Evolutionary conservation across 1,140 invertebrate genomes (phyloP), one percentile per base, ranked within the genome.

Genomic region (Radopholus similis): DNA sequence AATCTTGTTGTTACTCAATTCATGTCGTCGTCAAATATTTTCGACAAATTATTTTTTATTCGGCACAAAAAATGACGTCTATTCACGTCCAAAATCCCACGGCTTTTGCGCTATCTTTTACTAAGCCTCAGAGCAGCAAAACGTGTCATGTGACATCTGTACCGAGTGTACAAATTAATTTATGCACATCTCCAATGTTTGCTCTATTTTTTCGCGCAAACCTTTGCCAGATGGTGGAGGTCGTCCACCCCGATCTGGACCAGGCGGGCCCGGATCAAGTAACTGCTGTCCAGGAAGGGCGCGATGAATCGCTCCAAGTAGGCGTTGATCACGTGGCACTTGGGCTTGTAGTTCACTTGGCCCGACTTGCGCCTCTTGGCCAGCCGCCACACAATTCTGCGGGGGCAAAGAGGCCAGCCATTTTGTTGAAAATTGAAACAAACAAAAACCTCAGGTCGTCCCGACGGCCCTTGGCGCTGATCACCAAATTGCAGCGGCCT

Each of bases 301-400:
- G 73, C 57, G 38, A 81, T 70, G 5, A 80, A 68, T 35, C 64
- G 54, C 47, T 82, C 71, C 65, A 81, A 68, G 53, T 71, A 78
- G 38, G 58, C 47, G 40, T 71, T 72, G 18, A 82, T 62, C 13
- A 82, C 35, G 18, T 74, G 51, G 40, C 76, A 74, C 37, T 73
- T 78, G 15, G 75, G 65, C 18, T 82, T 78, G 4, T 65, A 47
- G 18, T 74, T 69, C 23, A 81, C 60, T n/a, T 65, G 18, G 11
- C 71, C 75, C 9, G 69, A 72, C 35, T 77, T 75, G 44, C 76
- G 64, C 35, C 80, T 71, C 57, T 81, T 81, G n/a, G 77, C 70
- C 15, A 81, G 60, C 15, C 78, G 30, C 78, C 78, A 81, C 42
- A 81, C 78, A 63, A 81, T 82, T 62, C 78, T 81, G n/a, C n/a